Evolutionary conservation across 2,113 vertebrate species (phyloP).

Genomic region (Thamnaconus septentrionalis): DNA sequence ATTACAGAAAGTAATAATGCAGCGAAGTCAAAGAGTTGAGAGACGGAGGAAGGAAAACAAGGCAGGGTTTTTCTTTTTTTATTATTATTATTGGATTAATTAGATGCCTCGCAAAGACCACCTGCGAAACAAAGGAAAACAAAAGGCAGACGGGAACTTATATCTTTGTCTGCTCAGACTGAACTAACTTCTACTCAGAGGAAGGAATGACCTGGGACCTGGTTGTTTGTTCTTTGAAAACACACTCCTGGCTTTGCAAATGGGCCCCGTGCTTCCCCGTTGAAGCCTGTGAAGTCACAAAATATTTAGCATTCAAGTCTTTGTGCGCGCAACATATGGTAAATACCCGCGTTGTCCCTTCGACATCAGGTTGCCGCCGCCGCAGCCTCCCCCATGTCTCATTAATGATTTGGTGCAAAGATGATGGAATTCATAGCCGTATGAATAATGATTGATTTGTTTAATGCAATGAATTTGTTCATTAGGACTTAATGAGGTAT

Average conservation of each 20-base stretch:
- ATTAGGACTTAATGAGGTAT: conserved; percentile 79
- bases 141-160: conserved; percentile 41
- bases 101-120: conserved; percentile 75
- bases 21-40: conserved; percentile 69
- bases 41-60: conserved; percentile 70
- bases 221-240: conserved; percentile 50
- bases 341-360: conserved; percentile 53
- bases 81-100: conserved; percentile 71
- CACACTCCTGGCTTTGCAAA: conserved; percentile 43
- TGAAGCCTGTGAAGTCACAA: conserved; percentile 48
- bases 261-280: conserved; percentile 23
- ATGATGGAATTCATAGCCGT: conserved; percentile 74
- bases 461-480: conserved; percentile 78
- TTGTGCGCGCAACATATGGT: conserved; percentile 67
- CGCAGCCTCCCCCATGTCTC: conserved; percentile 29
- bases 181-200: conserved; percentile 32
- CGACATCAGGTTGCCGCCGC: conserved; percentile 42
- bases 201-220: conserved; percentile 36
- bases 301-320: conserved; percentile 58
- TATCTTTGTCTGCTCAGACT: conserved; percentile 43
- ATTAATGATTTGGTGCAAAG: conserved; percentile 74
- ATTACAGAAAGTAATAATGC: conserved; percentile 78
- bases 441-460: conserved; percentile 82
- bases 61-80: conserved; percentile 39
- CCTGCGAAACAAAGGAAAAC: conserved; percentile 72